Base-by-base conservation (phyloP, 2,113 vertebrate species). In the Puntigrus tetrazona region DNA sequence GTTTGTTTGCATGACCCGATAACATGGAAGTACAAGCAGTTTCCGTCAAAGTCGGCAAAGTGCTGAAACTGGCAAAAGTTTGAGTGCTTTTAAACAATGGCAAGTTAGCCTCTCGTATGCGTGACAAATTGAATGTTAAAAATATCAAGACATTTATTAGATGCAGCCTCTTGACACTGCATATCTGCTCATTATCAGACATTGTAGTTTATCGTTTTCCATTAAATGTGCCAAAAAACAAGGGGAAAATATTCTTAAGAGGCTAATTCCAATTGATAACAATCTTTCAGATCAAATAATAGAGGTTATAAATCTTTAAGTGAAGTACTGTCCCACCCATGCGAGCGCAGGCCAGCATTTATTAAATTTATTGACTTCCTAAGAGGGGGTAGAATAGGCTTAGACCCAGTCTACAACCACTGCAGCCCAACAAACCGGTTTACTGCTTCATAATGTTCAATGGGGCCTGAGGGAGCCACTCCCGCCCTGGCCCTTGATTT, bases 401-500 rank as follows among this genome's bases (percentile, higher is more conserved):
- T 65, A 86, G 81, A 82, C 78, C 84, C 52, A 78, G 85, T 85
- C 65, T 61, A 70, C 83, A 81, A 78, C 81, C 88, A 25, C 69
- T 38, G 59, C 83, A 87, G 87, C 90, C 86, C 87, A 76, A 87
- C 87, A 87, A 85, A 81, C 82, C 36, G 81, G 72, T 89, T 87
- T 84, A 89, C 80, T 34, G 81, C 86, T 87, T 83, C 81, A 73
- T 87, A 83, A 89, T 83, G 87, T 83, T 80, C 84, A 78, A 83
- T 47, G 55, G 85, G 85, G 83, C 92, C 89, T 86, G 7, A 81
- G 90, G 91, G 88, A 84, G 88, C 86, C 89, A 91, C 87, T 89
- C 90, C 88, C 86, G 50, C 75, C 27, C 11, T 61, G 81, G 47
- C 78, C 75, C 75, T 61, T 69, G 63, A 72, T 52, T 69, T 69